phyloP scores from a whole-genome alignment of 2,888 invertebrate genomes.

The Drosophila tanythrix region DNA sequence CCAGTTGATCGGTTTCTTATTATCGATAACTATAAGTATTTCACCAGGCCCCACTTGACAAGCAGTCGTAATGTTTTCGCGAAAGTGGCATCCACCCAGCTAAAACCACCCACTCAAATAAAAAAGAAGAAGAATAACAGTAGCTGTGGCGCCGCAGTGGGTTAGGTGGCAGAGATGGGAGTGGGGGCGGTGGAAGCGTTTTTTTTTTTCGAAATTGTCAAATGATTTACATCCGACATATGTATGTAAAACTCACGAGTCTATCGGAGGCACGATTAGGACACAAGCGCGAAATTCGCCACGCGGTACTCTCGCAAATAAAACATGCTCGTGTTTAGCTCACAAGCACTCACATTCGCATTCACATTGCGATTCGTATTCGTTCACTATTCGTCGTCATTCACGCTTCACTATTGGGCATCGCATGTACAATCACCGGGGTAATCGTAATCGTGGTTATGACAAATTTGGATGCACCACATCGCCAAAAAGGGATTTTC shows the following conservation, averaged over 20 bases:
- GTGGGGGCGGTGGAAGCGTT: slow-evolving; percentile 19
- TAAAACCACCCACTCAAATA: slow-evolving; percentile 22
- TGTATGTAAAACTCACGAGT: slow-evolving; percentile 83
- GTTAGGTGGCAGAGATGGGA: background rate
- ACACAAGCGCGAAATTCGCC: slow-evolving; percentile 71
- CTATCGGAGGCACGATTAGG: slow-evolving; percentile 82
- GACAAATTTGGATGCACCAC: slow-evolving; percentile 74
- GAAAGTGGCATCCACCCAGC: slow-evolving; percentile 2
- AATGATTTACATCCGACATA: slow-evolving; percentile 83
- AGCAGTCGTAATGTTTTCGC: slow-evolving; percentile 9
- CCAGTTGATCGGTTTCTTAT: background rate
- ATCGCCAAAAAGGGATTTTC: slow-evolving; percentile 2
- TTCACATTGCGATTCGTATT: slow-evolving; percentile 9
- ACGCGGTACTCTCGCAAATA: slow-evolving; percentile 43
- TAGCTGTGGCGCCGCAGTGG: slow-evolving; percentile 21
- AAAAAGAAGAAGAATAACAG: background rate
- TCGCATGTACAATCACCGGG: slow-evolving; percentile 61
- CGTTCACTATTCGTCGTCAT: slow-evolving; percentile 25
- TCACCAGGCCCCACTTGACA: background rate
- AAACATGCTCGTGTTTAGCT: slow-evolving; percentile 65
- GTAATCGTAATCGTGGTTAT: slow-evolving; percentile 80
- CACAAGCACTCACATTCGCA: slow-evolving; percentile 21
- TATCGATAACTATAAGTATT: slow-evolving; percentile 16
- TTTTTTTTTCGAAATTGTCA: slow-evolving; percentile 75
- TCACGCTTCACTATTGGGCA: slow-evolving; percentile 40